Evolutionary conservation across 1,140 invertebrate genomes (phyloP), one percentile per base, ranked within the genome.

Genomic region (Tachypleus tridentatus): DNA sequence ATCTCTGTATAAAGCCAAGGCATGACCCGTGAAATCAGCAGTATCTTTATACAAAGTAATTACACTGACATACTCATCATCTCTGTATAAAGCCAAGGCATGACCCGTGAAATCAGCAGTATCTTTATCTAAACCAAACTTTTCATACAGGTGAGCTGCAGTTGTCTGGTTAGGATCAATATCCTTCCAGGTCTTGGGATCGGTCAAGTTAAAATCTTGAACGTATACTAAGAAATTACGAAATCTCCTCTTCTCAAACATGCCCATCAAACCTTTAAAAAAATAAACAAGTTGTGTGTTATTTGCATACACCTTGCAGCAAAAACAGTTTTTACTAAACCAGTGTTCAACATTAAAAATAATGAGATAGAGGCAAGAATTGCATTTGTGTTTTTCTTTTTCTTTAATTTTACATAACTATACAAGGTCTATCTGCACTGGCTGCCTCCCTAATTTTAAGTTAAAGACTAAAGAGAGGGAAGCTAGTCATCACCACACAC

Each of bases 101-200:
- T 99, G 97, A 7, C 97, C 97, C 65, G 94, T 98, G 75, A 99
- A 98, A 78, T 99, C 96, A 77, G 93, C 89, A 65, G 96, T 99
- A 76, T 98, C 97, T 74, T 87, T 90, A 74, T 99, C 97, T 52
- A 99, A 81, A 51, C 87, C 91, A 78, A 96, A 99, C 77, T 98
- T 97, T 65, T 91, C 88, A 77, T 97, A 99, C 4, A 98, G 79
- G 48, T 87, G 86, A 72, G 86, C 85, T 87, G 94, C 95, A 58
- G 87, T 89, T 50, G 84, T 83, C 51, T 80, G 87, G 69, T 86
- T 84, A 0, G 93, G 91, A 80, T 98, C 89, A 69, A 97, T 86
- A 72, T 89, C 90, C 72, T 98, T 94, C 91, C 91, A 98, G 5
- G 92, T 96, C 72, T 88, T 90, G 52, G 87, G 86, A 76, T 98